These are phyloP conservation scores for Scortum barcoo DNA, from an alignment of 2,113 vertebrate genomes.

Conservation along the genomic window DNA sequence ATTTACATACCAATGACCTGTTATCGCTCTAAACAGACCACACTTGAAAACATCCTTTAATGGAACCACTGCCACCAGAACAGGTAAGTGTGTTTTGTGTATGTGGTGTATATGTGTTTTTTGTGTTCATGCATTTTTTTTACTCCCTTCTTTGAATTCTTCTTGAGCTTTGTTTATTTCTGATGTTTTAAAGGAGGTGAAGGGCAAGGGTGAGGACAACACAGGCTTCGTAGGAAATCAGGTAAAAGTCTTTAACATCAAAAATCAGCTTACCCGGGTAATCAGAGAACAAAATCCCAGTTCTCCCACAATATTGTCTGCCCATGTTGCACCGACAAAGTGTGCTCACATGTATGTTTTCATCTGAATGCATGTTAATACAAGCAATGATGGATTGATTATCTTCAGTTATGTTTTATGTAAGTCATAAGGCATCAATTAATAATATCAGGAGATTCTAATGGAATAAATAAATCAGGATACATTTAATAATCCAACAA, in stretches of 20 bases:
- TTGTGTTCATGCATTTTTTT: not conserved
- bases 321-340: not conserved
- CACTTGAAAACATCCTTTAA: accelerated
- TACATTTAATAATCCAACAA: not conserved
- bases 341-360: not conserved
- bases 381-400: not conserved
- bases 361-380: not conserved
- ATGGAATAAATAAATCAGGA: not conserved
- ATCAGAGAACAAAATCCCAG: not conserved
- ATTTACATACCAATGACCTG: not conserved
- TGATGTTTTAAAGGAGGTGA: conserved; percentile 16
- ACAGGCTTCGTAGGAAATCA: not conserved
- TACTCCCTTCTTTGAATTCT: too few relatives aligned
- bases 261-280: too few relatives aligned
- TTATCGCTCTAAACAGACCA: conserved; percentile 39
- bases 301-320: not conserved
- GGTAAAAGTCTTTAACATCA: conserved; percentile 35
- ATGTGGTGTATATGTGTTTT: not conserved
- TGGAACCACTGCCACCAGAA: not conserved
- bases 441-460: not conserved
- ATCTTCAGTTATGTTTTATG: not conserved
- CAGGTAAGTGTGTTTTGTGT: conserved; percentile 9
- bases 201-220: conserved; percentile 29
- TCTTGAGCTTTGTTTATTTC: conserved; percentile 8
- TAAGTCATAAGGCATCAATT: too few relatives aligned